Percentiles rank a stretch among this genome's conserved stretches.
Evolutionary conservation across 2,888 invertebrate genomes (phyloP).

Genomic region (Phaonia tiefii): DNA sequence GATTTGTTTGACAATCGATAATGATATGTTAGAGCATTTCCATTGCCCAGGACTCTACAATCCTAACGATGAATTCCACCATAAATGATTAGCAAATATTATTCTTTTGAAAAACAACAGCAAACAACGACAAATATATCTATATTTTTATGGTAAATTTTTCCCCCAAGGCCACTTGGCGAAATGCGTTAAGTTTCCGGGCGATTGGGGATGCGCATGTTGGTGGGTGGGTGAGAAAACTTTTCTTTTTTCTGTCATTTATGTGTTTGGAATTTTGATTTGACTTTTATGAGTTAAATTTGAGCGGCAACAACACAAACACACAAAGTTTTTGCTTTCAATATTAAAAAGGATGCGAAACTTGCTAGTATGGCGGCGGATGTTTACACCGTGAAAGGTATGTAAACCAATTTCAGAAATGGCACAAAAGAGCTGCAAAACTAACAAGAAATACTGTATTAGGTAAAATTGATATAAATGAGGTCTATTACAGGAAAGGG

Average conservation of each 20-base stretch:
- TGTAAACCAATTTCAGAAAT: constrained; percentile 12
- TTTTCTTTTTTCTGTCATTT: constrained; percentile 45
- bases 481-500: no score
- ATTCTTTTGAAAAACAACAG: constrained; percentile 35
- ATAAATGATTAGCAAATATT: constrained; percentile 48
- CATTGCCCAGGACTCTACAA: constrained; percentile 1
- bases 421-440: no score
- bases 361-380: no score
- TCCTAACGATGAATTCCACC: background rate
- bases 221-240: background rate
- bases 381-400: constrained; percentile 18
- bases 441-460: no score
- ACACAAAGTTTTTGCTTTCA: background rate
- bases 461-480: no score
- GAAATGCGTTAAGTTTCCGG: constrained; percentile 30
- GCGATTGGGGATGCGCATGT: background rate
- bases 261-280: constrained; percentile 58
- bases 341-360: background rate
- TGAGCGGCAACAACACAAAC: background rate
- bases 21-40: background rate
- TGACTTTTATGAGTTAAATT: constrained; percentile 51
- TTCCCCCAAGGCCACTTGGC: constrained; percentile 33
- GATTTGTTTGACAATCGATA: constrained; percentile 22
- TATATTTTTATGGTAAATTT: constrained; percentile 19
- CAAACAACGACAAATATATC: background rate